phyloP scores from a whole-genome alignment of 2,888 invertebrate species.

The Teleiodes luculella region DNA sequence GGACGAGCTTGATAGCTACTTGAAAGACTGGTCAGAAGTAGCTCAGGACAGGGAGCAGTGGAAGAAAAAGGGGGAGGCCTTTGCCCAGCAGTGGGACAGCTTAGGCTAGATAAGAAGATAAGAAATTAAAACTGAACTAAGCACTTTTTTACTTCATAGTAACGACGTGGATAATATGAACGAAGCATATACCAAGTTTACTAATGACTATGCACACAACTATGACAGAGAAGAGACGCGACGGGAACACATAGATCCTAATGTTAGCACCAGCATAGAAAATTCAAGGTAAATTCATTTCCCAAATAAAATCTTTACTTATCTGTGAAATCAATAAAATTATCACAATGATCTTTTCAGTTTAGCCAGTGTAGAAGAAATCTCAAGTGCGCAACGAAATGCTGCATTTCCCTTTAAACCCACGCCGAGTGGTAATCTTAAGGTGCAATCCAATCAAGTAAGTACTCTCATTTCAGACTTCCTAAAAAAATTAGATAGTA shows the following conservation, averaged over 20 bases:
- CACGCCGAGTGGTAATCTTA: conserved; percentile 84
- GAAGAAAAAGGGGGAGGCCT: too few species aligned
- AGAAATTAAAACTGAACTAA: too few species aligned
- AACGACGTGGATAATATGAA: neutral
- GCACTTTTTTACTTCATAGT: too few species aligned
- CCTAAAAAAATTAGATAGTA: too few species aligned
- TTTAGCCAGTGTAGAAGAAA: conserved; percentile 19
- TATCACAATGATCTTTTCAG: conserved; percentile 34
- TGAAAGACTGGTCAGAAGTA: too few species aligned
- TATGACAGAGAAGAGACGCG: conserved; percentile 26
- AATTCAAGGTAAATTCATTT: conserved; percentile 51
- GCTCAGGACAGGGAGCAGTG: too few species aligned
- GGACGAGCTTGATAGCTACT: too few species aligned
- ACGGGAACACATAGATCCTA: conserved; percentile 36
- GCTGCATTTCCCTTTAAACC: conserved; percentile 81
- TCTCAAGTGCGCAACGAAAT: conserved; percentile 34
- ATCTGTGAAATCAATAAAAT: neutral
- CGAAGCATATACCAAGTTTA: conserved; percentile 51
- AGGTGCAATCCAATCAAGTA: conserved; percentile 84
- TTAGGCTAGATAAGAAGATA: too few species aligned
- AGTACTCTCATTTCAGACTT: too few species aligned
- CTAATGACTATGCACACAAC: conserved; percentile 42
- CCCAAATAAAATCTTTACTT: too few species aligned
- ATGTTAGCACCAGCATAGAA: conserved; percentile 50
- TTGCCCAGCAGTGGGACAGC: too few species aligned